A percentile compares a stretch with the other conserved stretches of the same genome.
Conservation (phyloP, 2,113 vertebrate genomes). For the Carassius gibelio region DNA sequence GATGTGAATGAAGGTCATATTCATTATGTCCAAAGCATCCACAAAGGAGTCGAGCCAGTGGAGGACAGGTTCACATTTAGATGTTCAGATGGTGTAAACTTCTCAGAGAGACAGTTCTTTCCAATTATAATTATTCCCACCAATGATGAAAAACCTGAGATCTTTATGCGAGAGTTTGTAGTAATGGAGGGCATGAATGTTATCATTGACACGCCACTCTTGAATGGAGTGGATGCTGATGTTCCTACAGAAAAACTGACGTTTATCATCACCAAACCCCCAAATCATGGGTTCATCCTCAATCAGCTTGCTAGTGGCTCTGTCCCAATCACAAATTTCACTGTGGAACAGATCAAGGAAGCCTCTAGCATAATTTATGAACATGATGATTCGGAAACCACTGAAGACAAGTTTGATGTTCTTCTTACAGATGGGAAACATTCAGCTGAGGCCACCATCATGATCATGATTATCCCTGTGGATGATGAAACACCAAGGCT, state of each 20-base stretch:
- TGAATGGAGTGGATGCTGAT: constrained; percentile 85
- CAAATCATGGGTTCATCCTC: constrained; percentile 85
- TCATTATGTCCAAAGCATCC: constrained; percentile 91
- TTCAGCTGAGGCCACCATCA: constrained; percentile 75
- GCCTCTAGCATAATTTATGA: constrained; percentile 92
- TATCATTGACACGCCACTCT: constrained; percentile 84
- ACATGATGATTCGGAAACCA: constrained; percentile 93
- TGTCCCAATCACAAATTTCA: constrained; percentile 83
- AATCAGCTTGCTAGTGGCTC: constrained; percentile 87
- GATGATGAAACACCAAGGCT: constrained; percentile 94
- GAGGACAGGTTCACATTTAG: constrained; percentile 91
- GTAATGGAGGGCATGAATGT: constrained; percentile 96
- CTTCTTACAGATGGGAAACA: constrained; percentile 87
- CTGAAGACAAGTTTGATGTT: constrained; percentile 87
- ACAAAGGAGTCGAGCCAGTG: constrained; percentile 86
- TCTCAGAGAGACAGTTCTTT: constrained; percentile 85
- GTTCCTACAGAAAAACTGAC: constrained; percentile 81
- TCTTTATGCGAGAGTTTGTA: constrained; percentile 86
- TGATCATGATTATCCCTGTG: constrained; percentile 84
- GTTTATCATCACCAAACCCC: constrained; percentile 83
- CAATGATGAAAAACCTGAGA: constrained; percentile 92
- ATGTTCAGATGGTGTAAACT: constrained; percentile 93
- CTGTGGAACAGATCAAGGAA: constrained; percentile 86
- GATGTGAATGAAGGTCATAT: constrained; percentile 84
- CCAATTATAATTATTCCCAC: constrained; percentile 83